Evolutionary conservation across 2,113 vertebrate species (phyloP).

Genomic region (Sinocyclocheilus anophthalmus): DNA sequence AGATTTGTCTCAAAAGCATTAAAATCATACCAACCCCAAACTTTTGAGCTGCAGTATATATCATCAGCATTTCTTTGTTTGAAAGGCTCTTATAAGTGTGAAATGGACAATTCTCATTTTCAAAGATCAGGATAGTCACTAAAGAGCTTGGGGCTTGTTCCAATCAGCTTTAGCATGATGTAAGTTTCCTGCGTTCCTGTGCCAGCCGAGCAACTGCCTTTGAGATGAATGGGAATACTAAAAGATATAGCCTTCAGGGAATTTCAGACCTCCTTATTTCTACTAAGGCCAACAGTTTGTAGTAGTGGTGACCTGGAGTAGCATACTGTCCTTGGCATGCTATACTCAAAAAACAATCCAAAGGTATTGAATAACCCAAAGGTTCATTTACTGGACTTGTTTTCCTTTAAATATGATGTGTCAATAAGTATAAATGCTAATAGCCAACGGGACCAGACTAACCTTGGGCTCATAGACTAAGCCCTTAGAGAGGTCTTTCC

Average conservation of each 20-base stretch:
- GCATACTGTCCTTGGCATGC: conserved; percentile 21
- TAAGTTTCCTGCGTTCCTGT: neutral
- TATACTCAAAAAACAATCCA: conserved; percentile 9
- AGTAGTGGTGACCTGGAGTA: conserved; percentile 19
- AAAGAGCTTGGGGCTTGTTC: neutral
- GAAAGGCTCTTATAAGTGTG: neutral
- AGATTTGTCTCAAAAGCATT: neutral
- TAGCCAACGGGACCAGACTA: conserved; percentile 4
- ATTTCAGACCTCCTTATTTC: conserved; percentile 1
- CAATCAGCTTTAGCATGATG: neutral
- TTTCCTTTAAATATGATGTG: conserved; percentile 19
- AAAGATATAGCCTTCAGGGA: conserved; percentile 1
- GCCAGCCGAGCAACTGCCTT: neutral
- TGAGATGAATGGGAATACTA: conserved; percentile 15
- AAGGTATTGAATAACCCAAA: conserved; percentile 5
- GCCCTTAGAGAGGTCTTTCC: conserved; percentile 39
- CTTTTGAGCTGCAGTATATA: neutral
- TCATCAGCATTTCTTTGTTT: neutral
- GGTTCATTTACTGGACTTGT: conserved; percentile 14
- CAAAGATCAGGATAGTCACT: neutral
- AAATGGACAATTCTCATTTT: neutral
- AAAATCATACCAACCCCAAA: neutral
- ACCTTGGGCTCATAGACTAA: neutral
- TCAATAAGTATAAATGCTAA: conserved; percentile 59
- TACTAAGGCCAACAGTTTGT: neutral